phyloP scores from a whole-genome alignment of 2,888 invertebrate genomes.

The Myathropa florea region DNA sequence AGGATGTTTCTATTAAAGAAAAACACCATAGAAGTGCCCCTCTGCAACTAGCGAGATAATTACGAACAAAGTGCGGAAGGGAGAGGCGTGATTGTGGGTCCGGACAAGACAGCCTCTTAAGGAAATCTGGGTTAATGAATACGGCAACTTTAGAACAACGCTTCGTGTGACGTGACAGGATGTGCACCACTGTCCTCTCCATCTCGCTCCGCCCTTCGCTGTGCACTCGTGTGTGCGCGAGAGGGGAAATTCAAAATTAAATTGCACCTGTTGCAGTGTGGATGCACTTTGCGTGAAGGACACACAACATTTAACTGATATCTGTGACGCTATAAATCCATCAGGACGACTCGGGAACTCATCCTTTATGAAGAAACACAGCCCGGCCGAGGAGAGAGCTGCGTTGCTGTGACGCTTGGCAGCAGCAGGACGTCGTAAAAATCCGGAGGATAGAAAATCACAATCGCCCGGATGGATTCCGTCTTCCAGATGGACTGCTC shows the following conservation, averaged over 20 bases:
- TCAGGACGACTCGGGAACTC: conserved; percentile 3
- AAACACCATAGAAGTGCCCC: conserved; percentile 28
- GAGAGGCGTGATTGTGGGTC: conserved; percentile 7
- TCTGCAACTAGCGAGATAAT: background rate
- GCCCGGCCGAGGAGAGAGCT: background rate
- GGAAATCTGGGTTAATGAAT: conserved; percentile 66
- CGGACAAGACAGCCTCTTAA: conserved; percentile 29
- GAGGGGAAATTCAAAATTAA: conserved; percentile 40
- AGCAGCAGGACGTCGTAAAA: background rate
- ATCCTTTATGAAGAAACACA: background rate
- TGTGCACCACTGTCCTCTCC: conserved; percentile 13
- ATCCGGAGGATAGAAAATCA: conserved; percentile 9
- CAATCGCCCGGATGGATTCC: conserved; percentile 11
- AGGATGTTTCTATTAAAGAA: conserved; percentile 55
- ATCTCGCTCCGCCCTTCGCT: conserved; percentile 7
- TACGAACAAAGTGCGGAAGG: conserved; percentile 14
- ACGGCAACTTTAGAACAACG: conserved; percentile 33
- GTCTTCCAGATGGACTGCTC: conserved; percentile 43
- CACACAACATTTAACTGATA: conserved; percentile 2
- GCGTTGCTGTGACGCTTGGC: background rate
- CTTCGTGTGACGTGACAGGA: conserved; percentile 31
- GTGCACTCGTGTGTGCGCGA: background rate
- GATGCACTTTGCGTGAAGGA: conserved; percentile 12
- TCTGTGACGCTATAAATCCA: conserved; percentile 7
- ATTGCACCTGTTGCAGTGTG: conserved; percentile 57